These are phyloP conservation scores for Actinostola sp. DNA, from an alignment of 92 coral and sea anemone genomes.

Conservation along the genomic window DNA sequence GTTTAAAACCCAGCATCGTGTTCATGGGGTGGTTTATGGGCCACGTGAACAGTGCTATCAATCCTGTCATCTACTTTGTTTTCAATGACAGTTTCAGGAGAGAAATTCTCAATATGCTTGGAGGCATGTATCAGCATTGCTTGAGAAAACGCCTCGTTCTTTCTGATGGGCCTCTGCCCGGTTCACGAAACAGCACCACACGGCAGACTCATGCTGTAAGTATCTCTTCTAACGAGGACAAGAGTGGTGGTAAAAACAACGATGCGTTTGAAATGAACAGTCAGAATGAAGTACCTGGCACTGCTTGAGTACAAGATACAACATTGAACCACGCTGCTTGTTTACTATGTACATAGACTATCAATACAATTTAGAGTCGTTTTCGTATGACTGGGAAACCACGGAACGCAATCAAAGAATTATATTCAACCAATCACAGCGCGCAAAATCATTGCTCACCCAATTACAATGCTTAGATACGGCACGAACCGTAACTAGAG, in stretches of 20 bases:
- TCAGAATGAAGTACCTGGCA: background rate
- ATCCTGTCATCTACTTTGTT: constrained; percentile 59
- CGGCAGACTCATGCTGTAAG: constrained; percentile 12
- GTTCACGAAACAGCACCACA: constrained; percentile 9
- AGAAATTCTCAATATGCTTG: background rate
- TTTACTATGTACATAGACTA: no score
- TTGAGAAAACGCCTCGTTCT: background rate
- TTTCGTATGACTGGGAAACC: no score
- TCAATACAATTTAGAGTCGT: no score
- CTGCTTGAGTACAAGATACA: background rate
- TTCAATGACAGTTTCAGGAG: constrained; percentile 35
- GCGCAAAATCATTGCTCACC: no score
- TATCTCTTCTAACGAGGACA: constrained; percentile 24
- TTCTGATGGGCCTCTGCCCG: background rate
- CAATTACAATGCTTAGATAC: no score
- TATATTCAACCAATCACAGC: no score
- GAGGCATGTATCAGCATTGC: background rate
- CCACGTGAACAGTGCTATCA: constrained; percentile 64
- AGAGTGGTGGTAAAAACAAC: constrained; percentile 13
- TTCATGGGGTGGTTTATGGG: constrained; percentile 74
- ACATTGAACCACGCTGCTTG: no score
- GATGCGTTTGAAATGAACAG: constrained; percentile 29
- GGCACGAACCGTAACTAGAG: no score
- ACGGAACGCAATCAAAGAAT: no score
- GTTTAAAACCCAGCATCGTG: constrained; percentile 48